Percentiles rank a stretch among this genome's conserved stretches.
Conservation (phyloP, 2,113 vertebrate genomes). For the Dinomys branickii region DNA sequence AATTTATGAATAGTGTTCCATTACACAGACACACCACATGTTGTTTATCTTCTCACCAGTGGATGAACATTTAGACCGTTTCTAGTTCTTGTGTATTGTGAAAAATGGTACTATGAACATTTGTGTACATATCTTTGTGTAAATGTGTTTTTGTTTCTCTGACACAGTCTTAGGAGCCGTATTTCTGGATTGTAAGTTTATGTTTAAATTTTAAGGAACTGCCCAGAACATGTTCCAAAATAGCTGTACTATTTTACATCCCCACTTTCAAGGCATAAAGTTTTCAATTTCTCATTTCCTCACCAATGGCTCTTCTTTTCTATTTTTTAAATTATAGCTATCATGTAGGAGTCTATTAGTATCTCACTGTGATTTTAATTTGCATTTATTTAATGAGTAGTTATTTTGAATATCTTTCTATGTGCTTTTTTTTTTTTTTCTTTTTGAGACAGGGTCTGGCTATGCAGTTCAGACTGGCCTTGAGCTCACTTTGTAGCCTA, state of each 20-base stretch:
- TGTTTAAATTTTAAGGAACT: conserved; percentile 22
- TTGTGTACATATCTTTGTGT: neutral
- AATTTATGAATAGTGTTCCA: neutral
- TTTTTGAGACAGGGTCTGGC: too few species aligned
- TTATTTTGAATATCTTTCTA: neutral
- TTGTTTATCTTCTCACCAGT: neutral
- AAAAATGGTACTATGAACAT: neutral
- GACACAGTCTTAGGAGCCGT: neutral
- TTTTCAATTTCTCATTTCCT: neutral
- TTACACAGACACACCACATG: neutral
- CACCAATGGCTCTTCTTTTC: neutral
- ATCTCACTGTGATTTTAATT: conserved; percentile 1
- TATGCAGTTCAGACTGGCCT: too few species aligned
- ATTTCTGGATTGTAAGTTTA: neutral
- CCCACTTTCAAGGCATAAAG: neutral
- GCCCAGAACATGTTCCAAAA: neutral
- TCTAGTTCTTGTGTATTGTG: neutral
- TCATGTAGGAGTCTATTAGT: neutral
- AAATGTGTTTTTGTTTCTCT: neutral
- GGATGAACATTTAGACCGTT: neutral
- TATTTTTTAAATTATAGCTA: neutral
- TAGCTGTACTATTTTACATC: neutral
- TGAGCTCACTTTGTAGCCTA: too few species aligned
- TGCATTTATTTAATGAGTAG: neutral
- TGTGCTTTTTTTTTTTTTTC: neutral